These are phyloP conservation scores for Pachyuromys duprasi DNA, from an alignment of 2,797 vertebrate species.

Conservation along the genomic window DNA sequence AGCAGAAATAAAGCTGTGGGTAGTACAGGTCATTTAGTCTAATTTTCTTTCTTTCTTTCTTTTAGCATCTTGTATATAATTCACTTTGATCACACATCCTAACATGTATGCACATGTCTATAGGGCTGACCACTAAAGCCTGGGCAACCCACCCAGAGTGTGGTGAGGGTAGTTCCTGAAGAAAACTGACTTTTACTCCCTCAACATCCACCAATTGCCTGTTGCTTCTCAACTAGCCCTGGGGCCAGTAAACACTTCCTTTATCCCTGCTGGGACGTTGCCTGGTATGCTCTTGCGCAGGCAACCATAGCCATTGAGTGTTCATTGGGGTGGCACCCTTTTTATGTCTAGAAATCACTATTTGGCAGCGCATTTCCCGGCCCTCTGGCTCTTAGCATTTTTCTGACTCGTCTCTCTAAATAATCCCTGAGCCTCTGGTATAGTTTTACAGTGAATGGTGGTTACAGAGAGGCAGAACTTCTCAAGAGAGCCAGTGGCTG, in stretches of 20 bases:
- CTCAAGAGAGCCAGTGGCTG: too few relatives aligned
- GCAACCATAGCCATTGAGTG: neutral
- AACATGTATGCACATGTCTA: neutral
- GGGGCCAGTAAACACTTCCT: neutral
- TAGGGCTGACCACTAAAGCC: neutral
- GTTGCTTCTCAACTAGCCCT: neutral
- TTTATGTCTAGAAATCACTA: neutral
- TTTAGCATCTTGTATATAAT: too few relatives aligned
- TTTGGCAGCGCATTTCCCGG: neutral
- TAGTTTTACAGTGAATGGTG: neutral
- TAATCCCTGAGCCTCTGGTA: neutral
- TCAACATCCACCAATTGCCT: neutral
- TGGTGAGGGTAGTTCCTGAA: neutral
- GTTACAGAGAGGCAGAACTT: neutral
- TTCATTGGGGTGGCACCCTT: neutral
- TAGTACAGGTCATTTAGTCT: neutral
- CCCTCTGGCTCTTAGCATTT: neutral
- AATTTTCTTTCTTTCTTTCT: neutral
- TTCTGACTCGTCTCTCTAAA: neutral
- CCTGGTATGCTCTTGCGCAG: neutral
- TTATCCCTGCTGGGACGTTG: neutral
- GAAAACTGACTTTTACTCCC: neutral
- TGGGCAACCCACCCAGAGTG: neutral
- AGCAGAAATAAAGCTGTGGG: neutral
- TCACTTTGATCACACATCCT: neutral